phyloP scores from a whole-genome alignment of 2,888 invertebrate genomes.

The Athetis lepigone region DNA sequence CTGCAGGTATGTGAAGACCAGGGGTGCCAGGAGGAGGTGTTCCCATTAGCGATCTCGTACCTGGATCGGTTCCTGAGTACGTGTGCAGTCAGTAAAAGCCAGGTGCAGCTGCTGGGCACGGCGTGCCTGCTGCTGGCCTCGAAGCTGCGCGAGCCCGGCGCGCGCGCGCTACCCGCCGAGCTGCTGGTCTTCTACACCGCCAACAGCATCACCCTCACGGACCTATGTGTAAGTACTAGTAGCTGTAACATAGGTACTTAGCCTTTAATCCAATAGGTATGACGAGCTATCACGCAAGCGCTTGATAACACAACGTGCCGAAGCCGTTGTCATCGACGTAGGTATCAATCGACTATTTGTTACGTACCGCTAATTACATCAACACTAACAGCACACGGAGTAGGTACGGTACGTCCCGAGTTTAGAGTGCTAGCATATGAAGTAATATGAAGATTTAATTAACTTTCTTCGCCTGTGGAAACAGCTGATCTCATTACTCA shows the following conservation, averaged over 20 bases:
- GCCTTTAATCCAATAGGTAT: conserved; percentile 20
- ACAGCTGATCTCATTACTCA: conserved; percentile 84
- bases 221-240: conserved; percentile 95
- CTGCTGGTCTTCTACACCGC: conserved; percentile 98
- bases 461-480: conserved; percentile 76
- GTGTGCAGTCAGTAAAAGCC: conserved; percentile 95
- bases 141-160: conserved; percentile 96
- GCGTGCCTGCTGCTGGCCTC: conserved; percentile 98
- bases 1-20: conserved; percentile 98
- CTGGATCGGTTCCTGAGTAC: conserved; percentile 97
- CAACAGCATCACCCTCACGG: conserved; percentile 96
- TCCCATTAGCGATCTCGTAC: conserved; percentile 97
- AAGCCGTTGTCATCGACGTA: conserved; percentile 23
- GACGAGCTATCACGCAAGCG: conserved; percentile 21
- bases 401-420: conserved; percentile 22
- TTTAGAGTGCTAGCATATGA: conserved; percentile 56
- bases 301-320: conserved; percentile 25
- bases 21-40: conserved; percentile 97
- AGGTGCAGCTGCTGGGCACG: conserved; percentile 97
- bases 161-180: conserved; percentile 94
- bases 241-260: neutral
- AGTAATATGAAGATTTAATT: conserved; percentile 76
- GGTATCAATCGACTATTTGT: conserved; percentile 33
- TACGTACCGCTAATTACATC: conserved; percentile 50
- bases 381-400: conserved; percentile 49